These are phyloP conservation scores for Spea hammondii DNA, from an alignment of 2,797 vertebrate species.

Conservation along the genomic window DNA sequence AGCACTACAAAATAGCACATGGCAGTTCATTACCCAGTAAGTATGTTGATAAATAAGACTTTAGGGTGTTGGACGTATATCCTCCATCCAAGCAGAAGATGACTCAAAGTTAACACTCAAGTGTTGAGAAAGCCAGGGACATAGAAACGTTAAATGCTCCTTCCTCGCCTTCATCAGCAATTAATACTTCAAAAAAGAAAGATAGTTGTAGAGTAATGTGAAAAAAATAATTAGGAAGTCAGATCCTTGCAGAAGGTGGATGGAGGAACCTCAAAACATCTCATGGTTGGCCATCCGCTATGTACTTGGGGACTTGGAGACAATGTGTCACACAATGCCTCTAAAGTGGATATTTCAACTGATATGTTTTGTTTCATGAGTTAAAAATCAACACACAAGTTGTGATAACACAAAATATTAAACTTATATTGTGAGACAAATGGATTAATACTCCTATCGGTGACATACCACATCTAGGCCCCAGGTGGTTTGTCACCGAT, in stretches of 20 bases:
- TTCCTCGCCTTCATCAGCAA: neutral
- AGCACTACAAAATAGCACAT: constrained; percentile 1
- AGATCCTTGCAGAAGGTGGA: constrained; percentile 9
- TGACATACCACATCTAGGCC: too few relatives aligned
- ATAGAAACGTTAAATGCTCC: constrained; percentile 8
- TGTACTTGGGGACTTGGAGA: constrained; percentile 14
- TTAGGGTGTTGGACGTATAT: constrained; percentile 5
- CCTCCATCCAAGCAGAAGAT: constrained; percentile 1
- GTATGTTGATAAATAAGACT: neutral
- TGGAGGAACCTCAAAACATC: constrained; percentile 10
- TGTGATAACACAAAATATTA: too few relatives aligned
- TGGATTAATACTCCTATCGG: too few relatives aligned
- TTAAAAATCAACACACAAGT: too few relatives aligned
- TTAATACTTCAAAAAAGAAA: constrained; percentile 12
- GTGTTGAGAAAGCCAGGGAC: constrained; percentile 24
- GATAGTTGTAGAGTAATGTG: neutral
- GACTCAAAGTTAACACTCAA: constrained; percentile 28
- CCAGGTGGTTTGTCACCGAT: too few relatives aligned
- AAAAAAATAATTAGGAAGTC: constrained; percentile 30
- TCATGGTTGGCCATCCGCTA: constrained; percentile 23
- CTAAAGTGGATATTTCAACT: too few relatives aligned
- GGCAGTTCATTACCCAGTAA: constrained; percentile 12
- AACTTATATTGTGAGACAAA: too few relatives aligned
- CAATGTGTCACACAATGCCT: neutral
- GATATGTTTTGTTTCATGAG: too few relatives aligned